Evolutionary conservation across 2,888 invertebrate species (phyloP), one percentile per base, ranked within the genome.

Genomic region (Hofmannophila pseudospretella): DNA sequence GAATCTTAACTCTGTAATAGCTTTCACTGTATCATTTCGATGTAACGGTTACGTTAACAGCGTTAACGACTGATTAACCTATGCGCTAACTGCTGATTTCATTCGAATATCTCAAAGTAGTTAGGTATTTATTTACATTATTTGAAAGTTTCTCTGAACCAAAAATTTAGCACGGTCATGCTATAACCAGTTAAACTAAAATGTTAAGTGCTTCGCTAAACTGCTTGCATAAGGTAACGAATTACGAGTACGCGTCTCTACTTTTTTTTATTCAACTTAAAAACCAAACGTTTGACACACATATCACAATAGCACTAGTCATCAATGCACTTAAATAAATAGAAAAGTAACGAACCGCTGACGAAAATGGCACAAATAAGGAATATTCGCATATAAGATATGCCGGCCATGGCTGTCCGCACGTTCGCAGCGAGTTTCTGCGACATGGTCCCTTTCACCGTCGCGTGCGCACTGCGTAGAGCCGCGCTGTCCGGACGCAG

Each of bases 361-460:
- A 74, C 68, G 49, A 82, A 62, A 59, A 84, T 62, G 57, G 73
- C 79, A 76, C 80, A 78, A 48, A 82, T 66, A 42, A 79, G 44
- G 47, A 82, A 58, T 65, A 80, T 68, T 69, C 76, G 72, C 74
- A 72, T 66, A 56, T 63, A 62, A 37, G 58, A 41, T 29, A 49
- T 42, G 47, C 68, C 66, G 63, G 71, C 62, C 74, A 76, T 79
- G 61, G 62, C 55, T 51, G 66, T 58, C 53, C 68, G 67, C 51
- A 52, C 59, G 57, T 62, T 46, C 64, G 60, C 67, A 57, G 62
- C 66, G 45, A 51, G 54, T 44, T 54, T 58, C 58, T 65, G 65
- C 70, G 75, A 72, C 80, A 80, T 80, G 65, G 55, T 59, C 54
- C 86, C 85, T 82, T 85, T 86, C 85, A 85, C 85, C 69, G 76